Base-by-base conservation (phyloP, 1,140 invertebrate genomes). In the Antheraea mylitta region DNA sequence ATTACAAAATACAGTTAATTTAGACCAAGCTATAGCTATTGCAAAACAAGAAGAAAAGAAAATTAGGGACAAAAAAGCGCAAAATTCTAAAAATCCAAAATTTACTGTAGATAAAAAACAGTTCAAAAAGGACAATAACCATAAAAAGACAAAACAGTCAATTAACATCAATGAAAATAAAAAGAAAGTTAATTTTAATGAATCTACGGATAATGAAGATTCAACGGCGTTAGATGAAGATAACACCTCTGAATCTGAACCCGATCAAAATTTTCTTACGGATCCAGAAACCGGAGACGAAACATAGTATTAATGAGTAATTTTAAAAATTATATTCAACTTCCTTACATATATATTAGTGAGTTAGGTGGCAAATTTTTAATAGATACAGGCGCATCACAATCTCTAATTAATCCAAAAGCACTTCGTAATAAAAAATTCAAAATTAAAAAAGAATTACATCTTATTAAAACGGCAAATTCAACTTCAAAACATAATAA, bases 331-430 rank as follows among this genome's bases (percentile, higher is more conserved):
- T 60, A 69, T 65, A 73, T 59, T 67, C 66, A 62, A 58, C 62
- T 73, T 3, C 72, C 72, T 2, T 73, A 63, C 19, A 69, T 72
- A 38, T 72, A 60, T 30, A 66, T 72, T 16, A 72, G 58, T 13
- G 71, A 72, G 63, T 60, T 71, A 70, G 72, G 72, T n/a, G 72
- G 72, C 18, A 60, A 65, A 63, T 74, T 74, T 64, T 64, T 74
- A 60, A 66, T 74, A 64, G 73, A 74, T 58, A 74, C 73, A 42
- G 73, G 73, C 48, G 73, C 73, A 7, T 74, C 69, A 36, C 73
- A 74, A 18, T 74, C 73, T 18, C 66, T 74, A 37, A 74, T 74
- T 5, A 36, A 30, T 18, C 72, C 72, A 61, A 58, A 61, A 61
- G 60, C 60, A 61, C 22, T 61, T 19, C 60, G 22, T 18, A 61